Percentiles rank a stretch among this genome's conserved stretches.
phyloP scores from a whole-genome alignment of 2,113 vertebrate genomes.

The Polypterus senegalus region DNA sequence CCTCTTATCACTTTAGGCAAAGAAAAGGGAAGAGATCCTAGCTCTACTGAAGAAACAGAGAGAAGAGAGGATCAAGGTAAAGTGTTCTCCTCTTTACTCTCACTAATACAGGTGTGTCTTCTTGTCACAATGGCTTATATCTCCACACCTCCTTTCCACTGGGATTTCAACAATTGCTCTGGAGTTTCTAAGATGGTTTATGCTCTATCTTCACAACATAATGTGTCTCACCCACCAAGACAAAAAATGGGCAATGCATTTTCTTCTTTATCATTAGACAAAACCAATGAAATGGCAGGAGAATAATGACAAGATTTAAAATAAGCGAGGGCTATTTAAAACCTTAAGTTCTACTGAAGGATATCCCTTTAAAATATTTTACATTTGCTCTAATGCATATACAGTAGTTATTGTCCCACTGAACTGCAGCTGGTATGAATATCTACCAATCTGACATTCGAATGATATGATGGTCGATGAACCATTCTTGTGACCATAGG shows the following conservation, averaged over 20 bases:
- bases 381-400: conserved; percentile 1
- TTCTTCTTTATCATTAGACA: too few species aligned
- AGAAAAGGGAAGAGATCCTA: conserved; percentile 49
- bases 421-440: neutral
- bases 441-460: neutral
- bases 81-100: neutral
- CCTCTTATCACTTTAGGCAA: conserved; percentile 34
- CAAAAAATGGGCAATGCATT: conserved; percentile 2
- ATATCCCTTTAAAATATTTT: conserved; percentile 4
- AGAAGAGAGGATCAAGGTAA: conserved; percentile 49
- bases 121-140: neutral
- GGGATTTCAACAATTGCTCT: neutral
- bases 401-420: neutral
- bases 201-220: too few species aligned
- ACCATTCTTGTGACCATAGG: neutral
- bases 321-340: neutral
- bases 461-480: neutral
- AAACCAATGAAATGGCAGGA: neutral
- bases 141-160: neutral
- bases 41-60: conserved; percentile 48
- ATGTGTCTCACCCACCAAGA: neutral
- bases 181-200: too few species aligned
- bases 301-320: neutral
- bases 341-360: neutral
- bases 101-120: neutral